Percentiles rank a stretch among this genome's conserved stretches.
phyloP scores from a whole-genome alignment of 2,888 invertebrate genomes.

The Steinernema carpocapsae region DNA sequence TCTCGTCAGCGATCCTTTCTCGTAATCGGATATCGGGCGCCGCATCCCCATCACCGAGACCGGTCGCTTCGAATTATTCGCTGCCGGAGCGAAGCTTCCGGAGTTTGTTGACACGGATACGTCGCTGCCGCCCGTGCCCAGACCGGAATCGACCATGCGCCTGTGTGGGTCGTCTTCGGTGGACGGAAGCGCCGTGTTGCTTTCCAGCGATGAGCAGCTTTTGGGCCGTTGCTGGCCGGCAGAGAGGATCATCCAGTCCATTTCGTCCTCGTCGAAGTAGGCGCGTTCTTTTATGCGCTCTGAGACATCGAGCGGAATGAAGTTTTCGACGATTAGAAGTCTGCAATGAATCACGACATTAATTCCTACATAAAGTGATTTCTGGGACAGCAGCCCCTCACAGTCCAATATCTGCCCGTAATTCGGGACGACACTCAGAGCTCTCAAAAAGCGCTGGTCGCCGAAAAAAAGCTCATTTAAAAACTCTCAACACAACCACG shows the following conservation, averaged over 20 bases:
- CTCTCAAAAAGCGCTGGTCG: too few species aligned
- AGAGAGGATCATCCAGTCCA: conserved; percentile 76
- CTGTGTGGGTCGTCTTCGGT: conserved; percentile 1
- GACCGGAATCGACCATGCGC: conserved; percentile 51
- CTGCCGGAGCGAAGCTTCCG: not conserved
- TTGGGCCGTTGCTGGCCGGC: conserved; percentile 43
- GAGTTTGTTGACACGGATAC: conserved; percentile 36
- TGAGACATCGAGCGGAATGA: conserved; percentile 76
- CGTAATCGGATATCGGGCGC: conserved; percentile 61
- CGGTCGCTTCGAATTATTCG: conserved; percentile 37
- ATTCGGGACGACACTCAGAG: too few species aligned
- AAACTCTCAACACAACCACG: too few species aligned
- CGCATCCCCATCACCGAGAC: conserved; percentile 59
- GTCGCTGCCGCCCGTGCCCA: conserved; percentile 46
- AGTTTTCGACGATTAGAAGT: conserved; percentile 82
- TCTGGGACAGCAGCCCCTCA: too few species aligned
- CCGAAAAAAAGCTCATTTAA: too few species aligned
- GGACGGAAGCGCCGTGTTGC: not conserved
- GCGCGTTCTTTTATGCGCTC: conserved; percentile 76
- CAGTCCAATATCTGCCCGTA: too few species aligned
- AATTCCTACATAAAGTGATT: too few species aligned
- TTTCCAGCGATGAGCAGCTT: conserved; percentile 39
- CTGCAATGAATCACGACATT: conserved; percentile 55
- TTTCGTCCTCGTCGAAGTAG: conserved; percentile 82
- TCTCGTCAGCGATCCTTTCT: conserved; percentile 43